Percentiles rank a stretch among this genome's conserved stretches.
Evolutionary conservation across 1,140 invertebrate species (phyloP).

Genomic region (Phymorhynchus buccinoides): DNA sequence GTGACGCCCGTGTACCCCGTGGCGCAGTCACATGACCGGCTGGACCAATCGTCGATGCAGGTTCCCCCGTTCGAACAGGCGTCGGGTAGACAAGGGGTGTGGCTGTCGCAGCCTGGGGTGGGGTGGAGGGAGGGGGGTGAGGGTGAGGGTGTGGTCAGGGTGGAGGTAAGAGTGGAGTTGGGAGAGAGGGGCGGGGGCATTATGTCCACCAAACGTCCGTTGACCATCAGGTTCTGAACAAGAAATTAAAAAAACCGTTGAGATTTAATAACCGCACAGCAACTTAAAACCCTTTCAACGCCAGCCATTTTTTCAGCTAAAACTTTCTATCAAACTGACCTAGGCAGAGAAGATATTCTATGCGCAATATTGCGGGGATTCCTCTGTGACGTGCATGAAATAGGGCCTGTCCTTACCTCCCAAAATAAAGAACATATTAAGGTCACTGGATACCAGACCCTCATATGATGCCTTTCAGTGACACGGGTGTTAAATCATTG

Average conservation of each 20-base stretch:
- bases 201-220: constrained; percentile 46
- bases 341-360: no score
- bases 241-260: neutral
- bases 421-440: no score
- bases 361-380: no score
- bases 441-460: no score
- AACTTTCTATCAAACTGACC: no score
- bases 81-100: constrained; percentile 47
- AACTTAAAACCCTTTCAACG: no score
- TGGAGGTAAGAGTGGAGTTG: neutral
- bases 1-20: constrained; percentile 53
- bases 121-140: constrained; percentile 5
- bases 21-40: constrained; percentile 51
- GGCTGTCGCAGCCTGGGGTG: constrained; percentile 49
- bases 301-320: no score
- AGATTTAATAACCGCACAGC: no score
- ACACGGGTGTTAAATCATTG: no score
- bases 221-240: constrained; percentile 51
- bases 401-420: no score
- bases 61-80: constrained; percentile 57
- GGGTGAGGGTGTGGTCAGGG: neutral
- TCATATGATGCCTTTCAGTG: no score
- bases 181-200: neutral
- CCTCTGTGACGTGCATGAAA: no score
- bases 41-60: constrained; percentile 60